phyloP scores from a whole-genome alignment of 2,888 invertebrate genomes.

The Leucozona laternaria region DNA sequence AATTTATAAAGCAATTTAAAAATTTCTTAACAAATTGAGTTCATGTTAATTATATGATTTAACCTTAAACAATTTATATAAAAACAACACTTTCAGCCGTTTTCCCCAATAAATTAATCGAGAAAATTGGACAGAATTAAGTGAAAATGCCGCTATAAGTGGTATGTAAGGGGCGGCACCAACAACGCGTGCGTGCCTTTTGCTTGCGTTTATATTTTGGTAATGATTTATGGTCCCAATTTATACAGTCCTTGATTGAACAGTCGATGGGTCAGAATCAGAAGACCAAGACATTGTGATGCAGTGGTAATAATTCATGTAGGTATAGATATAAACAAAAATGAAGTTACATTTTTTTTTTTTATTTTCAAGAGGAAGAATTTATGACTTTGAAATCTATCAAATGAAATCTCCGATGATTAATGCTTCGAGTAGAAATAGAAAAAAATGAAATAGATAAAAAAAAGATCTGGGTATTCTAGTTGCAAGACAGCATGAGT shows the following conservation, averaged over 20 bases:
- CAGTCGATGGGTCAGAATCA: background rate
- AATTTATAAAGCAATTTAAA: constrained; percentile 53
- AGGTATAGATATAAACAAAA: background rate
- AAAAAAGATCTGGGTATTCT: background rate
- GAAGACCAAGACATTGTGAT: background rate
- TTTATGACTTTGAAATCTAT: background rate
- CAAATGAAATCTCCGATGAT: background rate
- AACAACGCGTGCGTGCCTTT: constrained; percentile 32
- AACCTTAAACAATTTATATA: constrained; percentile 33
- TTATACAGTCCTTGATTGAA: constrained; percentile 22
- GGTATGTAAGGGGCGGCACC: constrained; percentile 14
- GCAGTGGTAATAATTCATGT: constrained; percentile 2
- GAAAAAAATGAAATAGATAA: background rate
- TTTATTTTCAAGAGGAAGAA: background rate
- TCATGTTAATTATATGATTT: constrained; percentile 60
- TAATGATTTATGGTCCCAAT: constrained; percentile 21
- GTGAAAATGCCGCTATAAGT: constrained; percentile 49
- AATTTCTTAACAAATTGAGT: constrained; percentile 58
- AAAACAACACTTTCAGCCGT: constrained; percentile 34
- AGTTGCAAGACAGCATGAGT: no score
- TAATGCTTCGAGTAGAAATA: background rate
- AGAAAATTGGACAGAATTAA: constrained; percentile 58
- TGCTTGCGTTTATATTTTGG: constrained; percentile 21
- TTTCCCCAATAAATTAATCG: constrained; percentile 62
- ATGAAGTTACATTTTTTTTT: background rate